Evolutionary conservation across 2,888 invertebrate species (phyloP).

Genomic region (Trichacis sp.): DNA sequence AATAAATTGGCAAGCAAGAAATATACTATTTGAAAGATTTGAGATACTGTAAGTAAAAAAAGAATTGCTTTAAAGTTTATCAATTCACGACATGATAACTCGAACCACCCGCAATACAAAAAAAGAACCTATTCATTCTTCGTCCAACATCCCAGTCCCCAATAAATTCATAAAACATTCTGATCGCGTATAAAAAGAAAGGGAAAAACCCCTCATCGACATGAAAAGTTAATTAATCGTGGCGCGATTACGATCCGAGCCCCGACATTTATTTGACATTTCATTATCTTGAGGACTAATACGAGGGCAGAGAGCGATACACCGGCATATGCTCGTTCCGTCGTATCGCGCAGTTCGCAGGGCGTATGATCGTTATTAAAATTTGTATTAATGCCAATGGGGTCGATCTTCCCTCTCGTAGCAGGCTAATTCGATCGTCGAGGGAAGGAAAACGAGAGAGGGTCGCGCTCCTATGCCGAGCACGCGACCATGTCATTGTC

Average conservation of each 20-base stretch:
- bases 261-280: slow-evolving; percentile 10
- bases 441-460: slow-evolving; percentile 21
- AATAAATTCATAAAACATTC: no score
- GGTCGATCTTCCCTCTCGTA: slow-evolving; percentile 25
- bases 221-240: slow-evolving; percentile 1
- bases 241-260: background rate
- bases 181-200: no score
- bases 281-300: slow-evolving; percentile 23
- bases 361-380: slow-evolving; percentile 38
- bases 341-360: background rate
- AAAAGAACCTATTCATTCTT: no score
- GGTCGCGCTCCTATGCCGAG: slow-evolving; percentile 3
- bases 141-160: no score
- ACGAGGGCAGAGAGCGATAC: slow-evolving; percentile 20
- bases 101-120: no score
- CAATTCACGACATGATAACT: no score
- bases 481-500: slow-evolving; percentile 16
- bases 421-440: slow-evolving; percentile 27
- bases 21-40: no score
- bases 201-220: background rate
- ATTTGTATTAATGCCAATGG: slow-evolving; percentile 39
- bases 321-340: slow-evolving; percentile 30
- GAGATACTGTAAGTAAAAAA: no score
- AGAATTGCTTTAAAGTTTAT: no score
- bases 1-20: no score